Conservation (phyloP, 2,113 vertebrate species). For the Neotragus moschatus region DNA sequence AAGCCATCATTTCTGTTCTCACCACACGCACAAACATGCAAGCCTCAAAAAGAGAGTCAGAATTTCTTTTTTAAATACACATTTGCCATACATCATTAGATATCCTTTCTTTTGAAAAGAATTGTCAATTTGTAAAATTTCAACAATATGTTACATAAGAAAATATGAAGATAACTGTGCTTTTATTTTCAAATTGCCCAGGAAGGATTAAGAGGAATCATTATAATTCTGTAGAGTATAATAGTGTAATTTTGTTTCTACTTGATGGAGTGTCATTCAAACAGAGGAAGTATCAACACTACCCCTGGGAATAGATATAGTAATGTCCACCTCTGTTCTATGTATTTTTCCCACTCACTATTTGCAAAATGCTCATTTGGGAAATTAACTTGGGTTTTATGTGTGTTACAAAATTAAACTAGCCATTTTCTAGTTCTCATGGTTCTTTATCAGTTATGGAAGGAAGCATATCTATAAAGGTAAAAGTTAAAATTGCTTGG, state of each 20-base stretch:
- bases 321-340: conserved; percentile 6
- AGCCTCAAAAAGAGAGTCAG: background rate
- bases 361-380: conserved; percentile 55
- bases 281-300: background rate
- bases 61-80: background rate
- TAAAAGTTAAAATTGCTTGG: conserved; percentile 16
- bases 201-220: background rate
- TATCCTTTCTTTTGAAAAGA: background rate
- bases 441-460: conserved; percentile 8
- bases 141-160: background rate
- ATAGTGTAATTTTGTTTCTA: background rate
- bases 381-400: conserved; percentile 65
- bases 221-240: background rate
- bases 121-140: background rate
- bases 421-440: conserved; percentile 19
- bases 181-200: conserved; percentile 17
- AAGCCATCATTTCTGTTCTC: background rate
- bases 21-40: background rate
- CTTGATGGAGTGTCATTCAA: background rate
- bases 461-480: conserved; percentile 10
- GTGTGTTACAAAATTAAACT: conserved; percentile 48
- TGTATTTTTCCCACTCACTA: conserved; percentile 12
- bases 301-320: background rate
- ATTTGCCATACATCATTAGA: background rate
- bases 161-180: background rate